Conservation (phyloP, 2,888 invertebrate genomes). For the Drosophila paranaensis region DNA sequence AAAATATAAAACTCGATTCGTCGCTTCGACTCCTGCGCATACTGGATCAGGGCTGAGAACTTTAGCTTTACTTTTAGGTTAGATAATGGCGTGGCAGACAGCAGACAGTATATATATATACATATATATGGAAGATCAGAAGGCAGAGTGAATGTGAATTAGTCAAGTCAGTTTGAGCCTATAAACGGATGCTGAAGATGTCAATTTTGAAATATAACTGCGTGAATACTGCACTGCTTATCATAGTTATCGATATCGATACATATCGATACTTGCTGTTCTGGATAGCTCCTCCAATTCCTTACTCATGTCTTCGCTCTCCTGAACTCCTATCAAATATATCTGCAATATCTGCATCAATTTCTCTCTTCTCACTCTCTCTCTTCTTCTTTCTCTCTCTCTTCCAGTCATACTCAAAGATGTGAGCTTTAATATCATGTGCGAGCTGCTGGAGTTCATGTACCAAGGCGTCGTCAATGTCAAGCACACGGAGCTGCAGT, state of each 20-base stretch:
- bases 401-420: conserved; percentile 86
- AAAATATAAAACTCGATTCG: conserved; percentile 5
- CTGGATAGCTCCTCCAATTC: too few relatives aligned
- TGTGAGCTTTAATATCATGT: conserved; percentile 86
- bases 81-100: neutral
- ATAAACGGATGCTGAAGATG: too few relatives aligned
- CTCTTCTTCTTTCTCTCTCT: too few relatives aligned
- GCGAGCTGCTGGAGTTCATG: conserved; percentile 87
- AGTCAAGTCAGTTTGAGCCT: too few relatives aligned
- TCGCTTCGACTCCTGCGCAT: neutral
- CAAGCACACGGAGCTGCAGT: conserved; percentile 85
- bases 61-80: neutral
- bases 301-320: too few relatives aligned
- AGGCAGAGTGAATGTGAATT: neutral
- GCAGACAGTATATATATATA: too few relatives aligned
- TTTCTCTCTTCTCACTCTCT: neutral
- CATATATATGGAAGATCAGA: neutral
- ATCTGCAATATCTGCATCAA: neutral
- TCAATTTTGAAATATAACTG: too few relatives aligned
- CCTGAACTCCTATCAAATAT: too few relatives aligned
- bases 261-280: too few relatives aligned
- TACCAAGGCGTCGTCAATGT: conserved; percentile 87
- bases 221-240: too few relatives aligned
- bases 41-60: neutral
- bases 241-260: too few relatives aligned